A percentile compares a stretch with the other conserved stretches of the same genome.
Evolutionary conservation across 1,140 invertebrate genomes (phyloP).

Genomic region (Bombus terrestris): DNA sequence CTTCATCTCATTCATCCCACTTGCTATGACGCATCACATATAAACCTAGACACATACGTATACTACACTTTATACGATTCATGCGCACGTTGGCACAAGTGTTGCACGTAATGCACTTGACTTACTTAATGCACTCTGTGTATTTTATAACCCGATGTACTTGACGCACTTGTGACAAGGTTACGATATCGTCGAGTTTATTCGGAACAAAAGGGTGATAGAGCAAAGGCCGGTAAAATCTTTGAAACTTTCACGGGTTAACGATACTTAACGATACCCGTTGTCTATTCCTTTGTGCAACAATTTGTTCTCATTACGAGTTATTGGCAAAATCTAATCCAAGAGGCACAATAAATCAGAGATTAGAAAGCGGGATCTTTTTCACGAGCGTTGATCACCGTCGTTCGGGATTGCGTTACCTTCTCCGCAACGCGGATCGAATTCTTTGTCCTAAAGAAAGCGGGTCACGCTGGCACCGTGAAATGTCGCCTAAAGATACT

Average conservation of each 20-base stretch:
- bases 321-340: neutral
- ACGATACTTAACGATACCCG: neutral
- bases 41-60: neutral
- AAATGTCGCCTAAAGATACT: constrained; percentile 1
- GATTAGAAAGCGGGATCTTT: constrained; percentile 77
- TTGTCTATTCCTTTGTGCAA: fast-evolving
- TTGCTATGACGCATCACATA: neutral
- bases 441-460: constrained; percentile 70
- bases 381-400: constrained; percentile 53
- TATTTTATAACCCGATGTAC: neutral
- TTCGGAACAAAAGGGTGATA: fast-evolving
- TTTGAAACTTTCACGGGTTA: neutral
- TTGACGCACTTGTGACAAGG: neutral
- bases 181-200: neutral
- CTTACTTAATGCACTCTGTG: neutral
- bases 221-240: neutral
- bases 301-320: neutral
- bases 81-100: neutral
- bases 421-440: constrained; percentile 66
- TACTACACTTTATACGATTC: neutral
- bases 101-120: neutral
- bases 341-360: constrained; percentile 47
- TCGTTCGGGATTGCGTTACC: constrained; percentile 66
- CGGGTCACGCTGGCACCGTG: constrained; percentile 61
- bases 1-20: neutral